Percentiles rank a stretch among this genome's conserved stretches.
phyloP scores from a whole-genome alignment of 2,888 invertebrate genomes.

The Leptinotarsa haldemani region DNA sequence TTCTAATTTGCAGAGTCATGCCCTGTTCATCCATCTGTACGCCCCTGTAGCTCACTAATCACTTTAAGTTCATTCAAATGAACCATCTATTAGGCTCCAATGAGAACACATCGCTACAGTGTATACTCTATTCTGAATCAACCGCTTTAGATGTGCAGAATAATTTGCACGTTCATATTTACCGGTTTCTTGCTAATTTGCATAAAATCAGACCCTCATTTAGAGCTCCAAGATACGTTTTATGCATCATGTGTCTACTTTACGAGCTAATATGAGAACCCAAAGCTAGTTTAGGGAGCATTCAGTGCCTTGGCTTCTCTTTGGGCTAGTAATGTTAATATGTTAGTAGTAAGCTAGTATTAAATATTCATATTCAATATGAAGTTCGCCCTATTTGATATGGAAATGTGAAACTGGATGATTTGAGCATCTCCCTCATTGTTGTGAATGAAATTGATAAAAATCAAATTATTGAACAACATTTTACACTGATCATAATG shows the following conservation, averaged over 20 bases:
- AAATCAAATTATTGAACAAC: no score
- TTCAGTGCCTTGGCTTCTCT: slow-evolving; percentile 32
- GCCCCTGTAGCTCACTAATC: not conserved
- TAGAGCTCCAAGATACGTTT: slow-evolving; percentile 31
- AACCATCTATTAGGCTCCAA: not conserved
- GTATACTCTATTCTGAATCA: slow-evolving; percentile 24
- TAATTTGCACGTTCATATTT: slow-evolving; percentile 37
- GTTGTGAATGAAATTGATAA: no score
- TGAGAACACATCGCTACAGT: slow-evolving; percentile 12
- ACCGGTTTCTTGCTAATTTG: slow-evolving; percentile 38
- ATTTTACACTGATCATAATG: no score
- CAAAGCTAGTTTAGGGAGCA: slow-evolving; percentile 35
- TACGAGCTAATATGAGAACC: slow-evolving; percentile 39
- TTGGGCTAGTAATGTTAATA: slow-evolving; percentile 25
- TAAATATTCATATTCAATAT: not conserved
- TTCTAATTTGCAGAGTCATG: no score
- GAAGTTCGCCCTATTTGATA: no score
- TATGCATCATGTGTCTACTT: slow-evolving; percentile 39
- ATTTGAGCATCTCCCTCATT: no score
- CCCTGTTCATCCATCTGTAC: not conserved
- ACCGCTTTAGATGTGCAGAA: slow-evolving; percentile 26
- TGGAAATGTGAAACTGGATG: no score
- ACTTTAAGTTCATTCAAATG: slow-evolving; percentile 12
- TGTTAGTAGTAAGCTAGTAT: not conserved
- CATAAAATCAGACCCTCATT: slow-evolving; percentile 37